These are phyloP conservation scores for Pollenia amentaria DNA, from an alignment of 2,888 invertebrate genomes.

Conservation along the genomic window DNA sequence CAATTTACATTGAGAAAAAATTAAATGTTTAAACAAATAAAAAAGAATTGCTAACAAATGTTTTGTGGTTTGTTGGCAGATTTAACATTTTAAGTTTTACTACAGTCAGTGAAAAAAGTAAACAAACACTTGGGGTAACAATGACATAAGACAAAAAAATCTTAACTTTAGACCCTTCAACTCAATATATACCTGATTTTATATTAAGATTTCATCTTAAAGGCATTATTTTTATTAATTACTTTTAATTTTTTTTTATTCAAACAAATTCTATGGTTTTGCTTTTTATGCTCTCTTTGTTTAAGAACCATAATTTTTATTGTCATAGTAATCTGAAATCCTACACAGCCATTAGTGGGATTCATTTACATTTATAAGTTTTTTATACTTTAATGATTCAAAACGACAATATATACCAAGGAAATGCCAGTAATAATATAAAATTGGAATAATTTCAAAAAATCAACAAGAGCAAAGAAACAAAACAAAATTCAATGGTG, in stretches of 20 bases:
- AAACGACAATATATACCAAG: background rate
- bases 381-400: background rate
- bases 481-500: background rate
- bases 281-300: constrained; percentile 3
- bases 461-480: background rate
- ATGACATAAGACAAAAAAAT: too few relatives aligned
- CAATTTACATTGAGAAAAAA: too few relatives aligned
- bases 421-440: background rate
- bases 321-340: constrained; percentile 53
- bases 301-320: constrained; percentile 61
- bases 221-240: background rate
- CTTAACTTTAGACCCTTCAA: too few relatives aligned
- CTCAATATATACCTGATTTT: too few relatives aligned
- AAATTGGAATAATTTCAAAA: constrained; percentile 24
- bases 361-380: constrained; percentile 31
- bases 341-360: constrained; percentile 30
- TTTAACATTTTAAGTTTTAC: background rate
- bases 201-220: too few relatives aligned
- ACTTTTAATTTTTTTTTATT: background rate
- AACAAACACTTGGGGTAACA: too few relatives aligned
- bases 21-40: background rate
- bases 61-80: background rate
- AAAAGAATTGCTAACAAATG: background rate
- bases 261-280: background rate
- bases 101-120: background rate